These are phyloP conservation scores for Adelosebastes latens DNA, from an alignment of 2,797 vertebrate species.

Conservation along the genomic window DNA sequence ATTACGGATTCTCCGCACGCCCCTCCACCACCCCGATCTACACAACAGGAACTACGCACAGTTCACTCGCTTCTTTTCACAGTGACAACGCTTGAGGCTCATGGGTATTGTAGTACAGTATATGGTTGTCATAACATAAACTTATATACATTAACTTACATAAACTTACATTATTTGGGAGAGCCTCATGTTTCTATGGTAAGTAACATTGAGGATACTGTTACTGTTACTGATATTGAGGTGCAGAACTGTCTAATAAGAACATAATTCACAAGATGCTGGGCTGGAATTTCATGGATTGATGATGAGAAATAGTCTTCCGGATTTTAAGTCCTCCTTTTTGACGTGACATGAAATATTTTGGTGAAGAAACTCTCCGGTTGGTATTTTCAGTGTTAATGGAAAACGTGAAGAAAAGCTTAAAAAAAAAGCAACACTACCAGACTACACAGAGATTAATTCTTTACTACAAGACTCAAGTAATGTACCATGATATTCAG, in stretches of 20 bases:
- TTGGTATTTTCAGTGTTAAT: background rate
- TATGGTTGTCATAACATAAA: background rate
- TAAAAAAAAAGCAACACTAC: slow-evolving; percentile 1
- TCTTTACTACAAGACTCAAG: background rate
- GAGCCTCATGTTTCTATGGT: background rate
- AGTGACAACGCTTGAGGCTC: no score
- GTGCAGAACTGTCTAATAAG: background rate
- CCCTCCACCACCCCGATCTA: no score
- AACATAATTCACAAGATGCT: background rate
- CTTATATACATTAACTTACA: background rate
- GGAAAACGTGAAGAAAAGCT: background rate
- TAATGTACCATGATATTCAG: slow-evolving; percentile 23
- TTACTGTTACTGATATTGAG: background rate
- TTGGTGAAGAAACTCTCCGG: background rate
- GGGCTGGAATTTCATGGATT: background rate
- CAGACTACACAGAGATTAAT: slow-evolving; percentile 13
- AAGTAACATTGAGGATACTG: background rate
- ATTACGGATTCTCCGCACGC: no score
- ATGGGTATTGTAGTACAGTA: no score
- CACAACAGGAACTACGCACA: no score
- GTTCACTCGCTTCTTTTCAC: no score
- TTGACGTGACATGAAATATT: background rate
- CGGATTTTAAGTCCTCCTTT: background rate
- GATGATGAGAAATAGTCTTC: background rate
- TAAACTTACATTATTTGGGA: background rate